These are phyloP conservation scores for Drosophila siamana DNA, from an alignment of 2,888 invertebrate species.

Conservation along the genomic window DNA sequence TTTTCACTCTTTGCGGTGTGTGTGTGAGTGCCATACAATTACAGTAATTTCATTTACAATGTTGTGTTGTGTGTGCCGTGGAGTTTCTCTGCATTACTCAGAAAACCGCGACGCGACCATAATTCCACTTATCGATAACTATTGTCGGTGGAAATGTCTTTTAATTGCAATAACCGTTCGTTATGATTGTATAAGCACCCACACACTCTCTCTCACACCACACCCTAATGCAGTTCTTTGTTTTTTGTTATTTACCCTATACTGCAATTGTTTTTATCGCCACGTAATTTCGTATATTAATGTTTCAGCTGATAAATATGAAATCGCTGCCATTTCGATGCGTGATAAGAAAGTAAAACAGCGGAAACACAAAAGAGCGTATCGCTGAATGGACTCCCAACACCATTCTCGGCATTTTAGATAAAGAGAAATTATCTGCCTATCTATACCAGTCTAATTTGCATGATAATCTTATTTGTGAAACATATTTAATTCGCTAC, in stretches of 20 bases:
- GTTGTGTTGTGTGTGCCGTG: conserved; percentile 4
- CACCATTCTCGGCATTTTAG: neutral
- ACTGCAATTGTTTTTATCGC: conserved; percentile 39
- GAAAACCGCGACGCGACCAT: conserved; percentile 16
- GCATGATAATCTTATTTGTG: too few relatives aligned
- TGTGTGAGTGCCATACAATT: conserved; percentile 37
- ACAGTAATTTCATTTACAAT: conserved; percentile 38
- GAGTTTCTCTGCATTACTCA: conserved; percentile 31
- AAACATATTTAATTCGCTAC: too few relatives aligned
- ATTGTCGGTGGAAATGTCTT: conserved; percentile 20
- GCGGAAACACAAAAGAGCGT: conserved; percentile 24
- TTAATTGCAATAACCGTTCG: conserved; percentile 26
- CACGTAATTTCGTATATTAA: conserved; percentile 39
- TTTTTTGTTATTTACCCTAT: conserved; percentile 4
- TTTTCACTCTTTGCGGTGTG: conserved; percentile 15
- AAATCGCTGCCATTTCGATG: conserved; percentile 1
- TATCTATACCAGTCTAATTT: neutral
- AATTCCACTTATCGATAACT: conserved; percentile 46
- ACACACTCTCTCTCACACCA: neutral
- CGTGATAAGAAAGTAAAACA: conserved; percentile 34
- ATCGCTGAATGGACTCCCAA: conserved; percentile 1
- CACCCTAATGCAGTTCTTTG: conserved; percentile 26
- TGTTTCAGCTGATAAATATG: conserved; percentile 33
- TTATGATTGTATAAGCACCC: conserved; percentile 12
- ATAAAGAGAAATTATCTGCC: conserved; percentile 3